Base-by-base conservation (phyloP, 2,888 invertebrate genomes). In the Sisyra nigra region DNA sequence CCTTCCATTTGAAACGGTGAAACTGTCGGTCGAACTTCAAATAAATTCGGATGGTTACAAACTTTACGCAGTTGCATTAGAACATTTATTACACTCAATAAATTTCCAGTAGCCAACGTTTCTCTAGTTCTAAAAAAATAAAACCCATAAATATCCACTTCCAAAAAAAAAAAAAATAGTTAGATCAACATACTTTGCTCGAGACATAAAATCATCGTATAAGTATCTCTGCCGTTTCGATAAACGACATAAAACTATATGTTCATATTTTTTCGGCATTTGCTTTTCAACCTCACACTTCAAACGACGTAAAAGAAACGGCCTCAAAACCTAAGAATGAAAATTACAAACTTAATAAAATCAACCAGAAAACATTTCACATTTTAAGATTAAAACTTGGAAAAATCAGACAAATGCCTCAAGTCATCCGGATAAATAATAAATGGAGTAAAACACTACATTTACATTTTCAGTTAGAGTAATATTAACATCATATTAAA, bases 121-220 rank as follows among this genome's bases (percentile, higher is more conserved):
- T 96, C 94, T 59, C 76, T 82, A 40, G 98, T 98, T 60, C 92
- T 92, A 59, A 45, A 60, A 59, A 48, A 47, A 9, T 8, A 30
- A 8, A 30, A 30, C 7, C 10, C 32, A 32, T n/a, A 32, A 32
- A 32, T 11, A 3, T 33, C 33, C 5, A 9, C 5, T 33, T 33
- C 9, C 9, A 30, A 9, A 30, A 30, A 30, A 33, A 33, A 33
- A 33, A 11, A 47, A 49, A 50, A 41, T 9, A 43, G 49, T 39
- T 18, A 41, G 35, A 11, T 24, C 7, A 48, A 69, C 79, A 72
- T 66, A 88, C 87, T 86, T 85, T 57, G 94, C 80, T 55, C 92
- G 77, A 42, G 91, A 83, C 96, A 99, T 97, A 67, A 97, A 99
- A 65, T 98, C 98, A 66, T 99, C 97, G 67, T 99, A 98, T 46